A percentile compares a stretch with the other conserved stretches of the same genome.
Evolutionary conservation across 2,888 invertebrate genomes (phyloP).

Genomic region (Crossocerus cetratus): DNA sequence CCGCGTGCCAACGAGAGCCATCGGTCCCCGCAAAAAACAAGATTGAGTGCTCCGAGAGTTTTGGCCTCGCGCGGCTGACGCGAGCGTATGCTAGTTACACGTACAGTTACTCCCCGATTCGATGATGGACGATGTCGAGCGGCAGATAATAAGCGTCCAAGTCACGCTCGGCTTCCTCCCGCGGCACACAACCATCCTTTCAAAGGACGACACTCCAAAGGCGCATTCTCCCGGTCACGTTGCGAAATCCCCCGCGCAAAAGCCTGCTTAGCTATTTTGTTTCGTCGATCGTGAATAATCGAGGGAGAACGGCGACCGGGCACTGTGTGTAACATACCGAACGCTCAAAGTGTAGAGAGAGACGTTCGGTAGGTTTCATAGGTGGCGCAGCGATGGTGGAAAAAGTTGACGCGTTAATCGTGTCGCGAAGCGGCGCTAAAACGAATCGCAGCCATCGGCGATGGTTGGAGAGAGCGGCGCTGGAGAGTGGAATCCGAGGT

Average conservation of each 20-base stretch:
- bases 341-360: constrained; percentile 1
- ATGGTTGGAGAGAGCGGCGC: not conserved
- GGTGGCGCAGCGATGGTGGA: not conserved
- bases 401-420: constrained; percentile 29
- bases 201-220: not conserved
- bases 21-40: constrained; percentile 28
- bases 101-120: constrained; percentile 43
- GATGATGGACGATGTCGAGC: constrained; percentile 52
- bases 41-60: constrained; percentile 51
- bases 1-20: constrained; percentile 17
- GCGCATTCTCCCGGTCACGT: not conserved
- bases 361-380: constrained; percentile 3
- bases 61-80: constrained; percentile 39
- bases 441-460: constrained; percentile 33
- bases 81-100: constrained; percentile 27
- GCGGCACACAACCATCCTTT: not conserved
- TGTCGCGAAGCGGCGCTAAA: constrained; percentile 25
- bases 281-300: constrained; percentile 2
- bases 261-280: not conserved
- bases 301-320: not conserved
- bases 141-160: constrained; percentile 32
- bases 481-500: not conserved
- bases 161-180: not conserved
- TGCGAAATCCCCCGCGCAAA: not conserved
- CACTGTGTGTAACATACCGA: not conserved